These are phyloP conservation scores for Channa maculata DNA, from an alignment of 2,113 vertebrate genomes.

Conservation along the genomic window DNA sequence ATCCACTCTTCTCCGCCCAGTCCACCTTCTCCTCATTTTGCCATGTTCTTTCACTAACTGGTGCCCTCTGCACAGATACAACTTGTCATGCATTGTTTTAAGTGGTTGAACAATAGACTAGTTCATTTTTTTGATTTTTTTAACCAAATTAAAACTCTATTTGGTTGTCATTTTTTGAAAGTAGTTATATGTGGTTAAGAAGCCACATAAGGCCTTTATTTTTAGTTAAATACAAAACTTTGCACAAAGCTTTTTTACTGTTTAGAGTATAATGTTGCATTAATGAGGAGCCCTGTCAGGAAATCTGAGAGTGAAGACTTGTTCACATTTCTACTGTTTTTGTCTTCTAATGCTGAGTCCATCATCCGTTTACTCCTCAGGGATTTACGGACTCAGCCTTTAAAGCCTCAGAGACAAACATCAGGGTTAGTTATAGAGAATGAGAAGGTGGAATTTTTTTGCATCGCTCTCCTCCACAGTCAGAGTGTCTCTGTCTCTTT, in stretches of 20 bases:
- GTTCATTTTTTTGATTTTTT: too few relatives aligned
- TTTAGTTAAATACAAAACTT: background rate
- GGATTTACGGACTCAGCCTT: conserved; percentile 39
- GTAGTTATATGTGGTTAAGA: background rate
- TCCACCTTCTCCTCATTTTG: too few relatives aligned
- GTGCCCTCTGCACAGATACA: too few relatives aligned
- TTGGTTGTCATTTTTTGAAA: background rate
- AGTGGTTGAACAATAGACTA: too few relatives aligned
- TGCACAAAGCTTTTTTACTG: background rate
- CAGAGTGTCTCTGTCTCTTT: conserved; percentile 54
- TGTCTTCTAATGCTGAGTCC: conserved; percentile 10
- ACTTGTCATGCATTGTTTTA: too few relatives aligned
- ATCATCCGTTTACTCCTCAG: conserved; percentile 39
- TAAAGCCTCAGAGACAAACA: conserved; percentile 52
- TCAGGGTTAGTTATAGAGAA: conserved; percentile 23
- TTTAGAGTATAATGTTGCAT: conserved; percentile 19
- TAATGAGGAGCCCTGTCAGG: background rate
- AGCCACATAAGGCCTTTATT: background rate
- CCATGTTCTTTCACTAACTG: too few relatives aligned
- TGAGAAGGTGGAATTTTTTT: conserved; percentile 28
- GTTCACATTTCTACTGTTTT: conserved; percentile 22
- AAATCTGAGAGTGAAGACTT: background rate
- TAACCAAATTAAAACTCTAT: background rate
- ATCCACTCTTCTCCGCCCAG: too few relatives aligned
- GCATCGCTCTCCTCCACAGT: conserved; percentile 33